Evolutionary conservation across 2,797 vertebrate genomes (phyloP), one percentile per base, ranked within the genome.

Genomic region (Pseudochromis fuscus): DNA sequence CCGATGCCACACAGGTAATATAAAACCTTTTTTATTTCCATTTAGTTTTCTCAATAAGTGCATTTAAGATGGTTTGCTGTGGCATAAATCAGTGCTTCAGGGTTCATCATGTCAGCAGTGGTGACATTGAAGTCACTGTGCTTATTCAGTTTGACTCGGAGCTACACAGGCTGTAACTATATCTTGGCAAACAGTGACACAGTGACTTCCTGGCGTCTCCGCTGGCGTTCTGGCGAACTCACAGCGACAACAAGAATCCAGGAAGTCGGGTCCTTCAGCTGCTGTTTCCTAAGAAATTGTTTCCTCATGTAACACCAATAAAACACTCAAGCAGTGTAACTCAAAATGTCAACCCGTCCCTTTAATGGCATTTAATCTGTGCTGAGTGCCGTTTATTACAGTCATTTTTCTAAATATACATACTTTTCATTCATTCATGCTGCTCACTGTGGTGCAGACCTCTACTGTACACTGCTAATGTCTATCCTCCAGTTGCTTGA

Each of bases 241-340:
- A 19, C 2, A 11, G 42, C 30, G 46, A 44, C 24, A 46, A 21
- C 16, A 27, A 2, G 55, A 33, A 45, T 64, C 53, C 60, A 48
- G 60, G 73, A 76, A 65, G 55, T 37, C n/a, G n/a, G 18, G n/a
- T 45, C 61, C 23, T 58, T 37, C 56, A 18, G 33, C 48, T 35
- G 13, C 48, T 12, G n/a, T 42, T 72, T 52, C 46, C 15, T 5
- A 13, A 44, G 24, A 66, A 66, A 55, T 27, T 3, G 4, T 48
- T 40, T 60, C 55, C 4, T 1, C 13, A 25, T 49, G 23, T 27
- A 49, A 27, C 19, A 16, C 23, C 28, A 44, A 12, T 65, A 28
- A 60, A 60, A 65, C 58, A 40, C 15, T 15, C 15, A 6, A 53
- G 24, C 19, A 28, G 15, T 35, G 7, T 21, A 7, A 11, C 1